Percentiles rank a stretch among this genome's conserved stretches.
These are phyloP conservation scores for Pica pica DNA, from an alignment of 2,113 vertebrate species.

Conservation along the genomic window DNA sequence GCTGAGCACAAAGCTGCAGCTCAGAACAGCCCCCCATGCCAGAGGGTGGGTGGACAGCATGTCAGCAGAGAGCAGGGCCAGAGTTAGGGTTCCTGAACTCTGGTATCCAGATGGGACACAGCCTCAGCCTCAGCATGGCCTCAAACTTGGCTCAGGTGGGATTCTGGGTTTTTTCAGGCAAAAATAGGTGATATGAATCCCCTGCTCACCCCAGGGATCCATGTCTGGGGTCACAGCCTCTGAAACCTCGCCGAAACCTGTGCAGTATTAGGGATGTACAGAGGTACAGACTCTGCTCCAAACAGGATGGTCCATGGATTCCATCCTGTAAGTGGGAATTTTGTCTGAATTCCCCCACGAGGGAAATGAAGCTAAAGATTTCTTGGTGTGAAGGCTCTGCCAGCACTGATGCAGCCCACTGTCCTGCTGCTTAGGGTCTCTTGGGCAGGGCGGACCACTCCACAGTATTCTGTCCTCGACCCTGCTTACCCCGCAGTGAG, in stretches of 20 bases:
- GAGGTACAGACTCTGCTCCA: neutral
- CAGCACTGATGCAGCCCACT: accelerated
- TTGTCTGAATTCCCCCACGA: accelerated
- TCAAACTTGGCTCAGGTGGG: neutral
- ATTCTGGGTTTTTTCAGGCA: neutral
- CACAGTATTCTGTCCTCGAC: neutral
- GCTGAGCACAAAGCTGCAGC: neutral
- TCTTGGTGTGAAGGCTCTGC: neutral
- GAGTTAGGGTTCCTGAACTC: neutral
- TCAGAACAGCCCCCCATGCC: accelerated
- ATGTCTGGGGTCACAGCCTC: neutral
- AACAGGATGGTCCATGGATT: neutral
- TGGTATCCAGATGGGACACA: neutral
- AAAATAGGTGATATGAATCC: accelerated
- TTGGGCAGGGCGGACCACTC: accelerated
- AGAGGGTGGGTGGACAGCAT: accelerated
- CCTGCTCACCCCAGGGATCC: neutral
- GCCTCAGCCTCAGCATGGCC: neutral
- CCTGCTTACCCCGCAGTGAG: accelerated
- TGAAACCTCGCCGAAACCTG: accelerated
- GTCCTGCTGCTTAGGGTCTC: neutral
- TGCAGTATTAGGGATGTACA: accelerated
- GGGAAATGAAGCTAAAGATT: neutral
- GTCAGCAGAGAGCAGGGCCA: neutral
- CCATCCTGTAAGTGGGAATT: accelerated